Base-by-base conservation (phyloP, 2,888 invertebrate genomes). In the Willowsia nigromaculata region DNA sequence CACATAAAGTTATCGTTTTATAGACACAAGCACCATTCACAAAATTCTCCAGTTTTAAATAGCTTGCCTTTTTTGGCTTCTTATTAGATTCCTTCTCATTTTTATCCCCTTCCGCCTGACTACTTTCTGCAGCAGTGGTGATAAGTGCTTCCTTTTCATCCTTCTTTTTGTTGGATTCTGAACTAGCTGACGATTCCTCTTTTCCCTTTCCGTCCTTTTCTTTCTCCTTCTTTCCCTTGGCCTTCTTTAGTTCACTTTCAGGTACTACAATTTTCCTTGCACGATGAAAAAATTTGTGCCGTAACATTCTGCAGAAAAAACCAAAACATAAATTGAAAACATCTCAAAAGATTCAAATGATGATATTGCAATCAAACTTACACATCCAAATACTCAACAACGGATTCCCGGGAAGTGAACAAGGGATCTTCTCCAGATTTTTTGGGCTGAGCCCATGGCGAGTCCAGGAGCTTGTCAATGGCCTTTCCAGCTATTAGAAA, bases 211-310 rank as follows among this genome's bases (percentile, higher is more conserved):
- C 90, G 33, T 94, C 94, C 18, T 93, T 91, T 85, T 92, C 93
- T 78, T 93, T 93, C 90, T 94, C 94, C 92, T 95, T 94, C 92
- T 93, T 93, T 0, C 88, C 88, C 91, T 93, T 93, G 86, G 94
- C 94, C 59, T 94, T 94, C 90, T 94, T 95, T 88, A 95, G 93
- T 90, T 95, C 95, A 91, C 96, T 95, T 93, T 96, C 96, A 90
- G 95, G 95, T 5, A 96, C 96, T 25, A 97, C 96, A 25, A 96
- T 96, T 95, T 98, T 98, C 93, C 97, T 96, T 92, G 98, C 99
- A 92, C 99, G 96, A 94, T 99, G 99, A 94, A 98, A 99, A 93
- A 99, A 96, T 94, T 98, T 98, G 95, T 98, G 98, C 93, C 96
- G 95, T 92, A 99, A 94, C 97, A 99, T 97, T 86, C 95, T 95